Evolutionary conservation across 2,888 invertebrate species (phyloP).

Genomic region (Drosophila formosana): DNA sequence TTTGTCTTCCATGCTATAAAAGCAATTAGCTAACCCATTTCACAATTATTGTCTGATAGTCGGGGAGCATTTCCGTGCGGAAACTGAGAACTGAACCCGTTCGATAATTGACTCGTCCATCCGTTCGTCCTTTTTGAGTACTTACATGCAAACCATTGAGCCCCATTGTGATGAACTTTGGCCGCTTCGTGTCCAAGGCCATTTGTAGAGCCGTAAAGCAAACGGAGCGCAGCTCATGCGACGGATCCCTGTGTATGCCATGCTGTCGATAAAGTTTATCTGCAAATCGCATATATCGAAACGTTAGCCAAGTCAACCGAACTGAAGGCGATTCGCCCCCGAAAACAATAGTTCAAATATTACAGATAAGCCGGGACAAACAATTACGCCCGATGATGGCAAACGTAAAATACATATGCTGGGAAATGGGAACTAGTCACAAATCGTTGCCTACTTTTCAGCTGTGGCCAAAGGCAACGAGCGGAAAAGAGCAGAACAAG

Average conservation of each 20-base stretch:
- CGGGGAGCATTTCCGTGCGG: conserved; percentile 25
- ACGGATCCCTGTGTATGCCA: conserved; percentile 91
- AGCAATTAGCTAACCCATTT: conserved; percentile 45
- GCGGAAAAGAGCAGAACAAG: conserved; percentile 1
- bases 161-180: conserved; percentile 93
- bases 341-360: conserved; percentile 11
- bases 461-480: conserved; percentile 27
- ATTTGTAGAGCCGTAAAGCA: conserved; percentile 94
- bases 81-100: conserved; percentile 28
- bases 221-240: conserved; percentile 92
- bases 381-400: conserved; percentile 27
- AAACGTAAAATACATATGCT: too few species aligned
- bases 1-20: not conserved
- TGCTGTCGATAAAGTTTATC: conserved; percentile 93
- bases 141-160: conserved; percentile 96
- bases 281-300: conserved; percentile 79
- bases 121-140: conserved; percentile 54
- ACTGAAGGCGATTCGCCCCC: conserved; percentile 7
- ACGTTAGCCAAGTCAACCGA: conserved; percentile 20
- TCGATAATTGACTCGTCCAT: conserved; percentile 50
- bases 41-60: conserved; percentile 38
- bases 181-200: conserved; percentile 94
- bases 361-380: conserved; percentile 5
- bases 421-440: conserved; percentile 8
- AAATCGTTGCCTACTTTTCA: conserved; percentile 50